A percentile compares a stretch with the other conserved stretches of the same genome.
Evolutionary conservation across 2,888 invertebrate genomes (phyloP).

Genomic region (Agonopterix arenella): DNA sequence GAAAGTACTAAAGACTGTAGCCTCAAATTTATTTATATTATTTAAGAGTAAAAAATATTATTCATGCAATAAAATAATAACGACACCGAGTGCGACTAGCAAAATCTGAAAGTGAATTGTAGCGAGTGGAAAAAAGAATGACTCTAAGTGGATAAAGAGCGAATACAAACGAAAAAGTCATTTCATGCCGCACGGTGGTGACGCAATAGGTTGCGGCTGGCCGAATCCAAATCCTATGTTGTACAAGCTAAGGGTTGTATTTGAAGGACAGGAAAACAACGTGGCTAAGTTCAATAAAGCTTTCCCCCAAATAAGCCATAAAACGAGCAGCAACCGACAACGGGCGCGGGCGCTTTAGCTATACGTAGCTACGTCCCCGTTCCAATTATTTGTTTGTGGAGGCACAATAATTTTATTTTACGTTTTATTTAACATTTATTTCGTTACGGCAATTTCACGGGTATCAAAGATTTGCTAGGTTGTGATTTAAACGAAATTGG

Average conservation of each 20-base stretch:
- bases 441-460: conserved; percentile 77
- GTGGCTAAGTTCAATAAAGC: conserved; percentile 74
- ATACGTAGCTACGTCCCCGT: conserved; percentile 54
- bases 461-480: conserved; percentile 74
- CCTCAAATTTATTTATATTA: not conserved
- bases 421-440: conserved; percentile 78
- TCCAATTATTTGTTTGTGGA: conserved; percentile 76
- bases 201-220: conserved; percentile 36
- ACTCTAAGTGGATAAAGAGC: conserved; percentile 75
- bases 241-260: conserved; percentile 40
- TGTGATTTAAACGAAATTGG: conserved; percentile 74
- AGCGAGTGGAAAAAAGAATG: conserved; percentile 73
- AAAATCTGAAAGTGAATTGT: conserved; percentile 74
- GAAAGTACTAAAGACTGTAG: no score
- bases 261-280: conserved; percentile 44
- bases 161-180: conserved; percentile 75
- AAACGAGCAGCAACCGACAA: conserved; percentile 70
- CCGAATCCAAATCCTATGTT: conserved; percentile 35
- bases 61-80: conserved; percentile 58
- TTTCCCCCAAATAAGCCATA: conserved; percentile 77
- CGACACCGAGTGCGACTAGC: conserved; percentile 46
- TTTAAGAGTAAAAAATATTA: conserved; percentile 27
- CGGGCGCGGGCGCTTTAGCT: conserved; percentile 60
- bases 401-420: conserved; percentile 76
- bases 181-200: conserved; percentile 68